Conservation (phyloP, 2,888 invertebrate species). For the Drosophila subsilvestris region DNA sequence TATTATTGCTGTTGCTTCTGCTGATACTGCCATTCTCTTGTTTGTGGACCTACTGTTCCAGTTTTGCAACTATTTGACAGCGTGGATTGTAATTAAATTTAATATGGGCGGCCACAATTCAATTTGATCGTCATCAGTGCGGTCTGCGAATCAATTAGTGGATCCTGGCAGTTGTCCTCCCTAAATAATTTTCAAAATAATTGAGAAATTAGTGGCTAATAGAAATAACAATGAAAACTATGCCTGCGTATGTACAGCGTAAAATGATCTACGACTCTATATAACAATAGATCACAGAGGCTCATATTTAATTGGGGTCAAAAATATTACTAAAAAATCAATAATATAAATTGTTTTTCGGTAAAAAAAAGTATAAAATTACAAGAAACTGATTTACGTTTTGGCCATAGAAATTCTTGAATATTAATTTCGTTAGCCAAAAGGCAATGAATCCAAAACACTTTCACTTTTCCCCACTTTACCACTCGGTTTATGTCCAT, state of each 20-base stretch:
- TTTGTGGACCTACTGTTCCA: conserved; percentile 48
- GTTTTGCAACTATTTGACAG: conserved; percentile 64
- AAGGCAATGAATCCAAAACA: too few relatives aligned
- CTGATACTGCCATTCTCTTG: conserved; percentile 28
- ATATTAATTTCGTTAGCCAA: too few relatives aligned
- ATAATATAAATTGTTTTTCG: too few relatives aligned
- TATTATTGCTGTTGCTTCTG: conserved; percentile 25
- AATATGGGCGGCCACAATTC: conserved; percentile 36
- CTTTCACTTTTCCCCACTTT: background rate
- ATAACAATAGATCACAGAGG: too few relatives aligned
- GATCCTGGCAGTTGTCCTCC: background rate
- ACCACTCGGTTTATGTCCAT: background rate
- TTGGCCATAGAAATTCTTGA: too few relatives aligned
- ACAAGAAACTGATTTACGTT: too few relatives aligned
- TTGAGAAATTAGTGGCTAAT: background rate
- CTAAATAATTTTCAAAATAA: background rate
- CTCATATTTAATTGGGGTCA: too few relatives aligned
- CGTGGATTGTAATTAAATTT: conserved; percentile 67
- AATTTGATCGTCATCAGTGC: conserved; percentile 43
- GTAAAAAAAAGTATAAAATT: too few relatives aligned
- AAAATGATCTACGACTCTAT: too few relatives aligned
- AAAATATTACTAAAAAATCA: too few relatives aligned
- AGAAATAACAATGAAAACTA: background rate
- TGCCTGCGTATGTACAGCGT: too few relatives aligned
- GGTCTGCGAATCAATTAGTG: conserved; percentile 15